Evolutionary conservation across 2,113 vertebrate species (phyloP), one percentile per base, ranked within the genome.

Genomic region (Oncorhynchus kisutch): DNA sequence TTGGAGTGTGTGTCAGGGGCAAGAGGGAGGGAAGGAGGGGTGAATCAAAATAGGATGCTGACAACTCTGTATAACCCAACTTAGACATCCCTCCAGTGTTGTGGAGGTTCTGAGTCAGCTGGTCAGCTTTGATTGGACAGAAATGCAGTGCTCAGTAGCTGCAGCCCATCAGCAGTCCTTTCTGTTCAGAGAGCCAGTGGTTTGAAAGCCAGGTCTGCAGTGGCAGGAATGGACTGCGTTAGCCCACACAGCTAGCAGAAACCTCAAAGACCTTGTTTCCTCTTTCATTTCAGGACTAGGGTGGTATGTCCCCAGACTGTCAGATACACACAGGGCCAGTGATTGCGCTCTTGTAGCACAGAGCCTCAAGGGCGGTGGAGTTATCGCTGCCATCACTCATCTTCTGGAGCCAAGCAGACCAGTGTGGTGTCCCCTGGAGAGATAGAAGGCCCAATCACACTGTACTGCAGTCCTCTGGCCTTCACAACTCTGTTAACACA

Each of bases 341-440:
- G 49, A 74, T 74, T 75, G 65, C 65, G 24, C 65, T 51, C 34
- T 22, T 54, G 14, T 54, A 22, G 67, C 20, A 6, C 16, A 6
- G 66, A 18, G 66, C 45, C 34, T 57, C 71, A 82, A 75, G 76
- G 80, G 69, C 76, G 49, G 24, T 24, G 14, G 45, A 49, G 60
- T 82, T 78, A 78, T 78, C 76, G n/a, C 76, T 22, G n/a, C 18
- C 62, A 74, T 75, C 65, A 27, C 73, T 74, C 74, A 76, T 73
- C 74, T 70, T 24, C 76, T 67, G 18, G 34, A 69, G 34, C 12
- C n/a, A n/a, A 9, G 71, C 54, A 39, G 67, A 16, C 27, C 6
- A 13, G 31, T 20, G 25, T 39, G 68, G 39, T n/a, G 67, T 18
- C 27, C 34, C 78, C 67, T 27, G n/a, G 24, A 39, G 31, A 66